Conservation (phyloP, 2,797 vertebrate genomes). For the Apogon talboti region DNA sequence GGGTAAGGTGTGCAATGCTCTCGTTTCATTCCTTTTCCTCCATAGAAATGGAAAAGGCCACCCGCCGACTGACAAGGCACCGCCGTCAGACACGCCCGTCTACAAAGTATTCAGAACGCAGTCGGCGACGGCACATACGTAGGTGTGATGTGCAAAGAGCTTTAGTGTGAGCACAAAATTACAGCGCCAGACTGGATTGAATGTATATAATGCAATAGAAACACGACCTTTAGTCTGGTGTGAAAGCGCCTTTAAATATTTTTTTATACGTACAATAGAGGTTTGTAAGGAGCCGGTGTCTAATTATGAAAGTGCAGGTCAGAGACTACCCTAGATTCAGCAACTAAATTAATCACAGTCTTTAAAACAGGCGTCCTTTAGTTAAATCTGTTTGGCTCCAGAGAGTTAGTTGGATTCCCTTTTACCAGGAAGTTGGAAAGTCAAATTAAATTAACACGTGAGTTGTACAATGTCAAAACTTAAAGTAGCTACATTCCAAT, state of each 20-base stretch:
- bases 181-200: too few relatives aligned
- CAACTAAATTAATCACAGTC: conserved; percentile 34
- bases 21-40: too few relatives aligned
- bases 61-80: too few relatives aligned
- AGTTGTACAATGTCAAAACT: conserved; percentile 10
- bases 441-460: background rate
- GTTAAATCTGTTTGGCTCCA: conserved; percentile 33
- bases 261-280: background rate
- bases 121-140: too few relatives aligned
- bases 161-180: too few relatives aligned
- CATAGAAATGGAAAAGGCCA: too few relatives aligned
- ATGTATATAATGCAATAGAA: too few relatives aligned
- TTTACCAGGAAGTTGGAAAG: conserved; percentile 18
- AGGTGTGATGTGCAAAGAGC: too few relatives aligned
- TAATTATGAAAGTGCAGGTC: conserved; percentile 24
- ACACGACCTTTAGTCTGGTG: too few relatives aligned
- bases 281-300: background rate
- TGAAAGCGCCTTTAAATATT: background rate
- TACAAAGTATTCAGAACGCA: too few relatives aligned
- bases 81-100: too few relatives aligned
- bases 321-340: conserved; percentile 1
- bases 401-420: conserved; percentile 21
- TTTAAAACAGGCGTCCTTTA: conserved; percentile 18
- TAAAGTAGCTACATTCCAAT: background rate
- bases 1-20: too few relatives aligned